phyloP scores from a whole-genome alignment of 2,797 vertebrate genomes.

The Percopsis omiscomaycus region DNA sequence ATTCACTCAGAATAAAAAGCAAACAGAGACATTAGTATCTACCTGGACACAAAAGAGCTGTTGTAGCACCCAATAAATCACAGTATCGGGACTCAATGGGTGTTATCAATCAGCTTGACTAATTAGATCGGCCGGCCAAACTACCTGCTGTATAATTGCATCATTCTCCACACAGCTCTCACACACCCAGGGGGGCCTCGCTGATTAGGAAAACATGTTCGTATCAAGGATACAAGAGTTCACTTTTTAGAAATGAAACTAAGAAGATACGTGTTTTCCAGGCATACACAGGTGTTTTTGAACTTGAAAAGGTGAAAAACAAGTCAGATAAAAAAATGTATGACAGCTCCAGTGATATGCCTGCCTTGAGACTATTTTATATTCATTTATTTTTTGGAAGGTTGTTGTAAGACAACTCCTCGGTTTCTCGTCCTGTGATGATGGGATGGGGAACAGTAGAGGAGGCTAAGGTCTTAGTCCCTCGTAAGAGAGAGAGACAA shows the following conservation, averaged over 20 bases:
- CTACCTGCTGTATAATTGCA: neutral
- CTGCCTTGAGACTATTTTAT: too few relatives aligned
- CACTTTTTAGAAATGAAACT: too few relatives aligned
- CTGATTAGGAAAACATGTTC: neutral
- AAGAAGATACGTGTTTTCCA: too few relatives aligned
- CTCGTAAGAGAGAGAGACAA: neutral
- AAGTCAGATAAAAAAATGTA: too few relatives aligned
- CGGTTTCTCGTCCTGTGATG: too few relatives aligned
- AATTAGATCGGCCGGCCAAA: neutral
- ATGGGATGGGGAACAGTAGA: too few relatives aligned
- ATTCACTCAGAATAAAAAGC: neutral
- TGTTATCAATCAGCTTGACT: neutral
- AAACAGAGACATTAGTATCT: neutral
- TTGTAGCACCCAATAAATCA: constrained; percentile 11
- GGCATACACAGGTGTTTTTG: too few relatives aligned
- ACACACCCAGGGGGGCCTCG: neutral
- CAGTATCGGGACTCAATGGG: neutral
- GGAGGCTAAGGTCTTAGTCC: neutral
- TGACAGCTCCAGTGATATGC: too few relatives aligned
- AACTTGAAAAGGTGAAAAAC: too few relatives aligned
- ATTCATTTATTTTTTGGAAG: too few relatives aligned
- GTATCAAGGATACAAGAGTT: too few relatives aligned
- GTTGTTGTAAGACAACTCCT: too few relatives aligned
- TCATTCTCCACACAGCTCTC: neutral
- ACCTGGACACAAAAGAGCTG: constrained; percentile 13